These are phyloP conservation scores for Agapornis roseicollis DNA, from an alignment of 2,113 vertebrate species.

Conservation along the genomic window DNA sequence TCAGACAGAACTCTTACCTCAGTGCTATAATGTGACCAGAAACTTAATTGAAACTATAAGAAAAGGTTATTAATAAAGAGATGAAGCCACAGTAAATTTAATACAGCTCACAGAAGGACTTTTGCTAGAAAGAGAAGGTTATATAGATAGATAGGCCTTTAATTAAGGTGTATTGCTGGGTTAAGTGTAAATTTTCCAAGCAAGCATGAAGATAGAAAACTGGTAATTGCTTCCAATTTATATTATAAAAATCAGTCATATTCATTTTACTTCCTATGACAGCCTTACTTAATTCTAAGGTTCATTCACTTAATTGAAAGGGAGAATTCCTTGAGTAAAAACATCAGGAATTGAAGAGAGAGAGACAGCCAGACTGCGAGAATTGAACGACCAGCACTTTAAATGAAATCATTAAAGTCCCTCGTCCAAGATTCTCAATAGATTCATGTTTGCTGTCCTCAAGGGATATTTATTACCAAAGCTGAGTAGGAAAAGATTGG, in stretches of 20 bases:
- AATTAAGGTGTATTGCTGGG: slow-evolving; percentile 60
- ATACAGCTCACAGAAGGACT: slow-evolving; percentile 13
- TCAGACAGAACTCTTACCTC: slow-evolving; percentile 52
- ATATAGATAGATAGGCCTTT: slow-evolving; percentile 34
- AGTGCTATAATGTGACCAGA: slow-evolving; percentile 51
- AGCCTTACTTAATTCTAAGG: slow-evolving; percentile 45
- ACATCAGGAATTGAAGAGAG: neutral
- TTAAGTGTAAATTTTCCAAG: slow-evolving; percentile 64
- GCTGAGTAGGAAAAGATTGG: slow-evolving; percentile 33
- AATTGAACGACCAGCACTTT: slow-evolving; percentile 38
- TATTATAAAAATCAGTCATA: slow-evolving; percentile 61
- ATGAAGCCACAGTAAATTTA: slow-evolving; percentile 17
- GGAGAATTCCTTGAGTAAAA: slow-evolving; percentile 27
- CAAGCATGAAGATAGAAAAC: slow-evolving; percentile 44
- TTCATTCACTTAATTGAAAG: slow-evolving; percentile 63
- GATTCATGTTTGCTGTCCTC: slow-evolving; percentile 55
- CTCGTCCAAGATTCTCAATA: neutral
- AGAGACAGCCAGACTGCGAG: slow-evolving; percentile 5
- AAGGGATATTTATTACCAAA: slow-evolving; percentile 52
- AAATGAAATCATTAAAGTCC: slow-evolving; percentile 45
- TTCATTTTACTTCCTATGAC: slow-evolving; percentile 42
- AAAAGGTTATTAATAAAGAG: slow-evolving; percentile 47
- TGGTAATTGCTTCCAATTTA: slow-evolving; percentile 65
- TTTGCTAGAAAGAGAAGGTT: slow-evolving; percentile 46
- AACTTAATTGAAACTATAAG: slow-evolving; percentile 59